Evolutionary conservation across 1,140 invertebrate species (phyloP), one percentile per base, ranked within the genome.

Genomic region (Drosophila auraria): DNA sequence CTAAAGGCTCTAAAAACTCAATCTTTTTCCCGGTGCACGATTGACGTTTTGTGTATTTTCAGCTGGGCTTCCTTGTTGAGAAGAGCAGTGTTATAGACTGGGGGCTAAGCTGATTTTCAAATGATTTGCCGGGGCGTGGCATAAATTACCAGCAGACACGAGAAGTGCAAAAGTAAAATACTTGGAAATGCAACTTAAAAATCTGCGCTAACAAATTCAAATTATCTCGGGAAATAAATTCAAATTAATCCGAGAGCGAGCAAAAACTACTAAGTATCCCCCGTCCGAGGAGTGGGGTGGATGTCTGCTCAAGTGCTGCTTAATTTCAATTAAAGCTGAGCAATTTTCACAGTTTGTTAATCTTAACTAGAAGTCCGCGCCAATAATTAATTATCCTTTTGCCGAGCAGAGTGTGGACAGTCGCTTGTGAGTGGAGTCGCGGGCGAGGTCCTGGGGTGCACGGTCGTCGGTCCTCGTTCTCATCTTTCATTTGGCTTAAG

Each of bases 341-440:
- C 78, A 80, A 80, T 80, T 80, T 80, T 80, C 78, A 80, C 78
- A 80, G 78, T 80, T 80, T 80, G 78, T 80, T 80, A 80, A 80
- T 80, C 78, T 80, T 80, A 80, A 80, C 78, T 80, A 80, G 76
- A 80, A 80, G 77, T 80, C 58, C 62, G 77, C 65, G 77, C 78
- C 79, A 75, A 80, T 80, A 80, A 80, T 80, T 80, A 80, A 80
- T 80, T 80, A 80, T 80, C 68, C 76, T 78, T 72, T 79, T 64
- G 64, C 63, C 50, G 15, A 20, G 12, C 33, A 25, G 25, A 56
- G 30, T 68, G 68, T 56, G 68, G 68, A 78, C 57, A 59, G 57
- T 51, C 50, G 23, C 40, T 30, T 73, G n/a, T 36, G 30, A n/a
- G 47, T 38, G 47, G 33, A 25, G 20, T 20, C 20, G 20, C 20